These are phyloP conservation scores for Rhaphigaster nebulosa DNA, from an alignment of 2,888 invertebrate genomes.

Conservation along the genomic window DNA sequence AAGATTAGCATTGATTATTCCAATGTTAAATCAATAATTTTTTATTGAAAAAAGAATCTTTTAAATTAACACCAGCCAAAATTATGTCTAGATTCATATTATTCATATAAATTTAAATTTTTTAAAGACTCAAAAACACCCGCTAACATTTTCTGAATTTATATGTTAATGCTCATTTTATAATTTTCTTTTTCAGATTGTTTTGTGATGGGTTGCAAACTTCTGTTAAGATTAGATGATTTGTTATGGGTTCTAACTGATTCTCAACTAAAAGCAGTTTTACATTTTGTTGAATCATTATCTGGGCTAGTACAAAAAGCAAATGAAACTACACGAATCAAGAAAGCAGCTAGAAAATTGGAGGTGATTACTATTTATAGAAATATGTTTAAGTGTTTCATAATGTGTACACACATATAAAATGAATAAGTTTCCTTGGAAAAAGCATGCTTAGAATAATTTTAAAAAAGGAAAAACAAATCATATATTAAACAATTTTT, in stretches of 20 bases:
- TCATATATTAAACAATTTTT: too few relatives aligned
- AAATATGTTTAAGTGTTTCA: conserved; percentile 44
- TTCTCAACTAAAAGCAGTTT: conserved; percentile 93
- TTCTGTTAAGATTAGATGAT: conserved; percentile 94
- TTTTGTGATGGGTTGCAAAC: conserved; percentile 89
- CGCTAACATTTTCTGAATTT: background rate
- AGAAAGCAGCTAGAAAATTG: conserved; percentile 88
- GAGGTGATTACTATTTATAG: conserved; percentile 71
- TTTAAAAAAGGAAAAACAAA: too few relatives aligned
- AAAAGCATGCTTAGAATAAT: too few relatives aligned
- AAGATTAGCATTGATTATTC: too few relatives aligned
- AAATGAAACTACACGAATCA: conserved; percentile 82
- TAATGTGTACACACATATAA: background rate
- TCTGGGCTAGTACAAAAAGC: conserved; percentile 85
- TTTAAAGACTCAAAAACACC: background rate
- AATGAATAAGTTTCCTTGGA: too few relatives aligned
- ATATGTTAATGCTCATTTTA: background rate
- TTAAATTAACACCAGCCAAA: too few relatives aligned
- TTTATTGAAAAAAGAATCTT: background rate
- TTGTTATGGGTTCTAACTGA: conserved; percentile 97
- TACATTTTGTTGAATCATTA: conserved; percentile 89
- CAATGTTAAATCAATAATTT: background rate
- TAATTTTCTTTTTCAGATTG: conserved; percentile 79
- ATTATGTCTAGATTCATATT: too few relatives aligned
- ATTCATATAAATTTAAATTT: too few relatives aligned